Evolutionary conservation across 92 coral and sea anemone species (phyloP).

Genomic region (Virgularia gustaviana): DNA sequence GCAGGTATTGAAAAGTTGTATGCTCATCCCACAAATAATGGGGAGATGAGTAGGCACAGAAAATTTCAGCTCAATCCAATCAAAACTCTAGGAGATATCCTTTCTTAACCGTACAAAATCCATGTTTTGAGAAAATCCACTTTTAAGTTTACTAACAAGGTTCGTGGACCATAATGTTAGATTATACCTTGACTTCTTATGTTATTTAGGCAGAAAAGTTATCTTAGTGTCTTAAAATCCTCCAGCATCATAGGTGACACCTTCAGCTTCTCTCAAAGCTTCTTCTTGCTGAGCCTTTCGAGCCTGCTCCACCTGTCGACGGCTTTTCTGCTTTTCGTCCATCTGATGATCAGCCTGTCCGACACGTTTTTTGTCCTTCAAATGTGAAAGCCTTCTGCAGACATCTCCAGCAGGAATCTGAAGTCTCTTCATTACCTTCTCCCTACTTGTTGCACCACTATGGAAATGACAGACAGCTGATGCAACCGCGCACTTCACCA

Average conservation of each 20-base stretch:
- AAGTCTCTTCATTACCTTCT: constrained; percentile 44
- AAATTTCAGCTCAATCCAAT: constrained; percentile 40
- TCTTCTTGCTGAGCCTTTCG: constrained; percentile 31
- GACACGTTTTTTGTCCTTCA: constrained; percentile 45
- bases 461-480: constrained; percentile 53
- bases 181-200: too few species aligned
- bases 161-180: too few species aligned
- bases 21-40: constrained; percentile 40
- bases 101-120: constrained; percentile 42
- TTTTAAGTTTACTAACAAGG: constrained; percentile 38
- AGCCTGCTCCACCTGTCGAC: constrained; percentile 23
- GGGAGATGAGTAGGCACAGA: constrained; percentile 37
- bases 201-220: neutral
- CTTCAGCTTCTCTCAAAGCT: constrained; percentile 45
- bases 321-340: constrained; percentile 39
- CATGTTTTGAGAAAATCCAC: constrained; percentile 32
- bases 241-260: constrained; percentile 47
- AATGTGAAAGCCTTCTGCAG: constrained; percentile 30
- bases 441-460: constrained; percentile 55
- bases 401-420: constrained; percentile 49
- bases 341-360: constrained; percentile 43
- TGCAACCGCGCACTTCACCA: constrained; percentile 52
- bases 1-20: constrained; percentile 39
- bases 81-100: constrained; percentile 44
- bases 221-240: constrained; percentile 26